phyloP scores from a whole-genome alignment of 2,888 invertebrate genomes.

The Apodemia duryi region DNA sequence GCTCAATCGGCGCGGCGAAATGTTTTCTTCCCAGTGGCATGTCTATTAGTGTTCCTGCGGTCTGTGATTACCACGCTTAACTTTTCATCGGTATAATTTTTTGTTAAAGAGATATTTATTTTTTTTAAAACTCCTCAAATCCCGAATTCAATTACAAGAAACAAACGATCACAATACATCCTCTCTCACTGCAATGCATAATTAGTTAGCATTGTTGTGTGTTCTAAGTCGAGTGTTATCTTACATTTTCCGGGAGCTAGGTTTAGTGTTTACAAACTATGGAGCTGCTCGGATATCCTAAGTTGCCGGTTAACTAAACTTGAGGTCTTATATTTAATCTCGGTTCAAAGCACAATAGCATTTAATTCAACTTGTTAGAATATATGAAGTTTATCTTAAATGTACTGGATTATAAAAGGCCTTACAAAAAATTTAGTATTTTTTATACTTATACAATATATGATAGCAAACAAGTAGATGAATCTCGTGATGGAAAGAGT shows the following conservation, averaged over 20 bases:
- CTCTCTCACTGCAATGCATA: conserved; percentile 2
- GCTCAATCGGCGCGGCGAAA: too few species aligned
- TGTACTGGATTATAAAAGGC: neutral
- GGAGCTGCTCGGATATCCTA: conserved; percentile 6
- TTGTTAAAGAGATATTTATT: too few species aligned
- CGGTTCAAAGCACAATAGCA: conserved; percentile 1
- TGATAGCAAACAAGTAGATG: too few species aligned
- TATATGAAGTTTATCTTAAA: neutral
- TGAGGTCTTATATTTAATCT: conserved; percentile 6
- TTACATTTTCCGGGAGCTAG: conserved; percentile 2
- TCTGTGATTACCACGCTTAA: too few species aligned
- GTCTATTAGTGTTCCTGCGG: too few species aligned
- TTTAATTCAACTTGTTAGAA: neutral
- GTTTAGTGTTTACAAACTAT: conserved; percentile 4
- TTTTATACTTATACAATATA: too few species aligned
- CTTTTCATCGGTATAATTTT: too few species aligned
- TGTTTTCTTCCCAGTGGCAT: too few species aligned
- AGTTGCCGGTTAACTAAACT: conserved; percentile 9
- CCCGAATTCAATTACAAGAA: neutral
- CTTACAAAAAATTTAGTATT: too few species aligned
- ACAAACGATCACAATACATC: neutral
- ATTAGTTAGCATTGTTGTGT: conserved; percentile 7
- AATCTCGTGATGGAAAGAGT: too few species aligned
- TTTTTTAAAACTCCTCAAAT: neutral
- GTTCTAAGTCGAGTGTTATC: conserved; percentile 6